phyloP scores from a whole-genome alignment of 1,140 invertebrate genomes.

The Trinorchestia longiramus region DNA sequence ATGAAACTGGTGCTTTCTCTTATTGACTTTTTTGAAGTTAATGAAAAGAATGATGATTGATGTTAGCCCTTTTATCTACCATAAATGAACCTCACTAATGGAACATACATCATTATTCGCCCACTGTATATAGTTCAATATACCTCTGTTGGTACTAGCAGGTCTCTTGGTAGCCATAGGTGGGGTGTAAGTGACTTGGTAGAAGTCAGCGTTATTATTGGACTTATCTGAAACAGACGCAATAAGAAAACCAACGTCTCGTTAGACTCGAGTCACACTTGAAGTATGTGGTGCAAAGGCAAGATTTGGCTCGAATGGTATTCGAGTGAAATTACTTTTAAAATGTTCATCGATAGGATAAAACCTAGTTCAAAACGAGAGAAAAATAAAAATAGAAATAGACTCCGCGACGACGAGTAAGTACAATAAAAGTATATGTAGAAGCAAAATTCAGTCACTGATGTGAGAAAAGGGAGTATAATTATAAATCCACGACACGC shows the following conservation, averaged over 20 bases:
- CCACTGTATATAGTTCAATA: constrained; percentile 1
- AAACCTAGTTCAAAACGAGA: background rate
- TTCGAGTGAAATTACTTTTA: background rate
- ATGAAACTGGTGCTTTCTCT: background rate
- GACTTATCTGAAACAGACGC: constrained; percentile 60
- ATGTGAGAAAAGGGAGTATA: background rate
- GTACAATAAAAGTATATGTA: background rate
- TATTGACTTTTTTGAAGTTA: background rate
- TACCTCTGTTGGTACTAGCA: constrained; percentile 40
- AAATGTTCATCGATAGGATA: background rate
- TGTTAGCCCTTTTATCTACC: background rate
- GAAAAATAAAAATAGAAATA: background rate
- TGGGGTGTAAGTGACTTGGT: constrained; percentile 58
- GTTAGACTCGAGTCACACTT: background rate
- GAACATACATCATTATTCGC: background rate
- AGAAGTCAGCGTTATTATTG: constrained; percentile 57
- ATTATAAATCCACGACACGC: background rate
- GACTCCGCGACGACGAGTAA: background rate
- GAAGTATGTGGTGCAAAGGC: background rate
- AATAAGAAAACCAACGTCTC: constrained; percentile 49
- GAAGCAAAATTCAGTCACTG: background rate
- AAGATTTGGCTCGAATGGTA: background rate
- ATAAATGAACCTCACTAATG: background rate
- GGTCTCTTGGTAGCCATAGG: constrained; percentile 54
- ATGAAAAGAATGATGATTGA: background rate